phyloP scores from a whole-genome alignment of 2,113 vertebrate genomes.

The Globicephala melas region DNA sequence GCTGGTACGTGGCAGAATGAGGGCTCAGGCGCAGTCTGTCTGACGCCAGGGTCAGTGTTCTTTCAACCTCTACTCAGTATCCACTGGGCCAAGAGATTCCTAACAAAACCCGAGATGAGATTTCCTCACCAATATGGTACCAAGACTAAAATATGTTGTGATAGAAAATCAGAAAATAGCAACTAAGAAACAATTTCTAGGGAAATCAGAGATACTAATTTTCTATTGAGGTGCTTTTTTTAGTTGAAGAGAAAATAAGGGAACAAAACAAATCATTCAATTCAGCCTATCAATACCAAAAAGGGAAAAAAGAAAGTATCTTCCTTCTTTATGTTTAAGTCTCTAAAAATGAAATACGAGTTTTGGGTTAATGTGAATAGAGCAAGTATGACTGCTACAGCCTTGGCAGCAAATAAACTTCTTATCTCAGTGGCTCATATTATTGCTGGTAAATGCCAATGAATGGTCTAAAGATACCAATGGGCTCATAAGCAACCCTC shows the following conservation, averaged over 20 bases:
- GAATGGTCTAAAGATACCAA: neutral
- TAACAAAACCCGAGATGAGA: neutral
- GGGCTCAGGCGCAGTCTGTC: neutral
- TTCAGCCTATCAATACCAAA: neutral
- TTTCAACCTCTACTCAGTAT: neutral
- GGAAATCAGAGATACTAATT: neutral
- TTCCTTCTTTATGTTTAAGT: neutral
- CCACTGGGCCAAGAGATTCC: neutral
- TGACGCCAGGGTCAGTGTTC: neutral
- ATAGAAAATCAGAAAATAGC: neutral
- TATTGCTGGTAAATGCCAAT: neutral
- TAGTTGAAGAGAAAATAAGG: neutral
- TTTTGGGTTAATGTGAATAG: neutral
- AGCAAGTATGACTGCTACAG: neutral
- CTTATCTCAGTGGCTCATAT: constrained; percentile 7
- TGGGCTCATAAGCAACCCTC: neutral
- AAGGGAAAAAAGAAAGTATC: neutral
- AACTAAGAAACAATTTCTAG: neutral
- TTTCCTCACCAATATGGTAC: neutral
- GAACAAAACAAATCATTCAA: neutral
- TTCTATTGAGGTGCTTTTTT: neutral
- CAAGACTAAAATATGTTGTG: neutral
- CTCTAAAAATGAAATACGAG: neutral
- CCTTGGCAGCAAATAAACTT: neutral
- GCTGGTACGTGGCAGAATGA: neutral